Evolutionary conservation across 2,888 invertebrate genomes (phyloP), one percentile per base, ranked within the genome.

Genomic region (Watsonalla binaria): DNA sequence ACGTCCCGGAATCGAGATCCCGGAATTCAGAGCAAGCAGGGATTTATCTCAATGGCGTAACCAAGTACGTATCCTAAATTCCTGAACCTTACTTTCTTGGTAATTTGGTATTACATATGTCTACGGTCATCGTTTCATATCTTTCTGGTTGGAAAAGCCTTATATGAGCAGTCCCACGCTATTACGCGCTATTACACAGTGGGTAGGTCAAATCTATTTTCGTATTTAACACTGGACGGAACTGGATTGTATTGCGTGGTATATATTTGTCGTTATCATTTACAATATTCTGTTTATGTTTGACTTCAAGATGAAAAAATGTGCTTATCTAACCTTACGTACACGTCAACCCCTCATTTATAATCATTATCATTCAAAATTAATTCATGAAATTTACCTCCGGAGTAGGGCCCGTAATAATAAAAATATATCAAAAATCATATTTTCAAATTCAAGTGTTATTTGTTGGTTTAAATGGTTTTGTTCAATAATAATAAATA

Each of bases 201-300:
- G 68, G 78, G 78, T 79, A 76, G 80, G 78, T 81, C 78, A 77
- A 79, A 81, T 70, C 75, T 78, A 80, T 81, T 80, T 82, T 79
- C 69, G 76, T 79, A 76, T 78, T 77, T 72, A 74, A 76, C 74
- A 73, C 71, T 73, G 73, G 68, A 72, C 74, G 65, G 62, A 77
- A 70, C 68, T 68, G 68, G 63, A 63, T 66, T 62, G 63, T 62
- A 64, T 59, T 66, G 62, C 58, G 54, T 64, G 61, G 67, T 37
- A 37, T 60, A 54, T 68, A 65, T 72, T 64, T 68, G 59, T 68
- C 61, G 62, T 65, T 55, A 70, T 63, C 55, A 63, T 70, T 70
- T 56, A 62, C 60, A 62, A 58, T 53, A 52, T 53, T 48, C 49
- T 55, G 53, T 60, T 65, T 62, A 61, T 63, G 60, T 59, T 61